Base-by-base conservation (phyloP, 2,797 vertebrate genomes). In the Sebastes taczanowskii region DNA sequence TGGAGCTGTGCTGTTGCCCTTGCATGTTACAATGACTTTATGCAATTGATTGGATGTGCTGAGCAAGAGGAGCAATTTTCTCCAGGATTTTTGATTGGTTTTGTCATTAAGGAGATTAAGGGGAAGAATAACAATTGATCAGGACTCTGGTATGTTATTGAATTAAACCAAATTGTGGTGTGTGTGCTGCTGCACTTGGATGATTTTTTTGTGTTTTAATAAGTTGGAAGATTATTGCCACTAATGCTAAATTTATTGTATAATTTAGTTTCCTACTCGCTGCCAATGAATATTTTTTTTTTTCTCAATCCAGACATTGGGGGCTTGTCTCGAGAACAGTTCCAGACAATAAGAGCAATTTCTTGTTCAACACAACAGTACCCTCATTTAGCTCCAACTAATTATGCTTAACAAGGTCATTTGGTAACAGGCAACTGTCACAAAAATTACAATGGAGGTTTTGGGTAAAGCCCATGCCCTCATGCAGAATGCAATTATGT, bases 361-460 rank as follows among this genome's bases (percentile, higher is more conserved):
- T 78, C 52, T 82, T 78, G n/a, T 73, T 80, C 58, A 64, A 72
- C 70, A 77, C 42, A 64, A 56, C 71, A 71, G 27, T 49, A 35
- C 22, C 71, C 65, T 87, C 29, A 81, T 90, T 87, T 69, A 77
- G 72, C 81, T 74, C 68, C 11, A 87, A 73, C 63, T 90, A 85
- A 89, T 91, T 86, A 84, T 60, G 58, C 55, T 82, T 71, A 82
- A 88, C 78, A 85, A 83, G 85, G 81, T 90, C 83, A 82, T 76
- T 71, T 68, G 32, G 53, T 79, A 77, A 78, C 34, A 62, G 65
- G 34, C 62, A 81, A 69, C 60, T 82, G 68, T 81, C 66, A 72
- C 30, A 62, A 49, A 79, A 82, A 76, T 77, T 29, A 80, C 67
- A 83, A 82, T 77, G 27, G 27, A 64, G 29, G 61, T 71, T 86